phyloP scores from a whole-genome alignment of 1,140 invertebrate species.

The Propsilocerus akamusi region DNA sequence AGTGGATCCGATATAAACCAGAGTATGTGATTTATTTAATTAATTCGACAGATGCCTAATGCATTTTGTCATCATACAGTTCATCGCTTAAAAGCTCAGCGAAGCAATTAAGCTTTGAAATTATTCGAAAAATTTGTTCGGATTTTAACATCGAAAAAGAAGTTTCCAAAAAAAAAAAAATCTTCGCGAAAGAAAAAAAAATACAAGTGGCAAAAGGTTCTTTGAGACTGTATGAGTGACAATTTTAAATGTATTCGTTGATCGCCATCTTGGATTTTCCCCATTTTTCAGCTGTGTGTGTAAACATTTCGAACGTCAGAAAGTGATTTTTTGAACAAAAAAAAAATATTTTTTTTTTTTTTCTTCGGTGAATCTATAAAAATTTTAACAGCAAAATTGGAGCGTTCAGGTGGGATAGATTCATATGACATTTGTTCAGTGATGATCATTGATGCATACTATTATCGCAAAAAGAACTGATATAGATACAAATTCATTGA shows the following conservation, averaged over 20 bases:
- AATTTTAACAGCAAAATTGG: background rate
- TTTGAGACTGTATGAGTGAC: background rate
- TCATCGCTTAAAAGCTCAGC: too few relatives aligned
- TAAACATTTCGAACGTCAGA: background rate
- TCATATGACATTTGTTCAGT: background rate
- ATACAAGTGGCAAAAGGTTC: background rate
- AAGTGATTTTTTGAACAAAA: background rate
- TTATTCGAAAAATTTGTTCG: too few relatives aligned
- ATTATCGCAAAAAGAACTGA: too few relatives aligned
- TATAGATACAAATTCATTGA: too few relatives aligned
- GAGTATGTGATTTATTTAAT: too few relatives aligned
- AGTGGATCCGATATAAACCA: background rate
- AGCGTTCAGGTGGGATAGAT: background rate
- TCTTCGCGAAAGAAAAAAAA: background rate
- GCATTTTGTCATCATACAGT: too few relatives aligned
- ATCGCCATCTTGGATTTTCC: constrained; percentile 2
- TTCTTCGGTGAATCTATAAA: background rate
- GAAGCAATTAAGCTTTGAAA: too few relatives aligned
- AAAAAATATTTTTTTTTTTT: too few relatives aligned
- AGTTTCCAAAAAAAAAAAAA: too few relatives aligned
- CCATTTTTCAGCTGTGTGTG: background rate
- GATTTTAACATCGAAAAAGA: too few relatives aligned
- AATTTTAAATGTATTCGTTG: background rate
- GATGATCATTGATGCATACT: background rate
- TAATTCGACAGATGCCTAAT: too few relatives aligned